These are phyloP conservation scores for Graptemys geographica DNA, from an alignment of 2,797 vertebrate species.

Conservation along the genomic window DNA sequence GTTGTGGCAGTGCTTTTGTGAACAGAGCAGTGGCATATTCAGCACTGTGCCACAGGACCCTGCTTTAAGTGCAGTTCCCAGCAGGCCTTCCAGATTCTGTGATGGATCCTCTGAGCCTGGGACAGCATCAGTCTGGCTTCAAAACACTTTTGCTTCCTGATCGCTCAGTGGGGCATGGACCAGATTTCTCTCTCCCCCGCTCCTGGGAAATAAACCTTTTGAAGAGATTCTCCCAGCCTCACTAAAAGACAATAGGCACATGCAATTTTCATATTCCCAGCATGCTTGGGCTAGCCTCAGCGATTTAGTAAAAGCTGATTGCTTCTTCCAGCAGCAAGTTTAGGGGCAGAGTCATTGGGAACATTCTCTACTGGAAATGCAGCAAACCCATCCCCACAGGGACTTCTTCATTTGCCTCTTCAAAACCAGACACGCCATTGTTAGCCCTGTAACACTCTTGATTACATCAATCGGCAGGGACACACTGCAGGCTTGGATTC, in stretches of 20 bases:
- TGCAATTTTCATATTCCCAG: slow-evolving; percentile 43
- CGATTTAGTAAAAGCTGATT: slow-evolving; percentile 37
- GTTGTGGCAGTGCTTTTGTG: background rate
- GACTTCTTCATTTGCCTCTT: background rate
- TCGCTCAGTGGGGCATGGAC: background rate
- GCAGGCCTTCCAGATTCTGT: background rate
- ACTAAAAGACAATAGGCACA: slow-evolving; percentile 6
- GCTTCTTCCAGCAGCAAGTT: background rate
- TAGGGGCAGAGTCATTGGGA: background rate
- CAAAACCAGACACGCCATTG: background rate
- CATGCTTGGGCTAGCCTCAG: background rate
- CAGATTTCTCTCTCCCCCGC: background rate
- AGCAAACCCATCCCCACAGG: background rate
- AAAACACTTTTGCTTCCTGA: background rate
- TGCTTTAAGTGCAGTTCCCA: background rate
- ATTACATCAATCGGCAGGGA: background rate
- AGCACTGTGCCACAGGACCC: background rate
- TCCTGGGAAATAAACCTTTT: background rate
- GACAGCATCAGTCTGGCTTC: background rate
- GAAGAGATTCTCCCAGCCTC: background rate
- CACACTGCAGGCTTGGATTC: background rate
- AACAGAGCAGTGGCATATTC: background rate
- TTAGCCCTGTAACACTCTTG: background rate
- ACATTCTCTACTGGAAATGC: background rate
- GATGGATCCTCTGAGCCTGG: background rate